phyloP scores from a whole-genome alignment of 1,140 invertebrate species.

The Scaptomyza pallida region DNA sequence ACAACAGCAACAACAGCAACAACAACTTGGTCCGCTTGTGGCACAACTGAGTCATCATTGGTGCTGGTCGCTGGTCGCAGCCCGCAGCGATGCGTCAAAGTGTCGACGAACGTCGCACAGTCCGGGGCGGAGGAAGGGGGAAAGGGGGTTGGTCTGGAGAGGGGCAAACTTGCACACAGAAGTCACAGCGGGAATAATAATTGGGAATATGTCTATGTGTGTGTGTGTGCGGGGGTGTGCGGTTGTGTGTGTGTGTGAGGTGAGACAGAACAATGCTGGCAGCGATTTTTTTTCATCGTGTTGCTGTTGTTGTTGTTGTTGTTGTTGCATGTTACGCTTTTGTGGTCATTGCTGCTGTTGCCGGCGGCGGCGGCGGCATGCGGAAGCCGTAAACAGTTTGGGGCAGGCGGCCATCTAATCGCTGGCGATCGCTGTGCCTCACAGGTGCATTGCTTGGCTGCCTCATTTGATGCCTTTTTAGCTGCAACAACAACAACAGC shows the following conservation, averaged over 20 bases:
- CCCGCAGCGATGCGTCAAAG: conserved; percentile 75
- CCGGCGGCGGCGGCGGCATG: conserved; percentile 33
- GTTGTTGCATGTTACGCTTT: conserved; percentile 66
- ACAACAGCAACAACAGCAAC: neutral
- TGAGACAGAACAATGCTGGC: too few species aligned
- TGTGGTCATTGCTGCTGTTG: conserved; percentile 49
- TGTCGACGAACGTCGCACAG: conserved; percentile 80
- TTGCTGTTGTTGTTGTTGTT: conserved; percentile 49
- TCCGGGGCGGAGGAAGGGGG: conserved; percentile 4
- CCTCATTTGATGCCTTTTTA: conserved; percentile 52
- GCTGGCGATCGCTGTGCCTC: conserved; percentile 40
- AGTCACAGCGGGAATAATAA: conserved; percentile 7
- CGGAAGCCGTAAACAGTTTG: conserved; percentile 72
- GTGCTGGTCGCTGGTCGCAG: conserved; percentile 22
- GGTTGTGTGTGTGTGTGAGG: neutral
- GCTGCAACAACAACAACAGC: conserved; percentile 42
- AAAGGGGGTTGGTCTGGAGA: too few species aligned
- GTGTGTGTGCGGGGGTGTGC: neutral
- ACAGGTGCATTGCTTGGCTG: conserved; percentile 65
- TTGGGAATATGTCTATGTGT: neutral
- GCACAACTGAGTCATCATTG: conserved; percentile 25
- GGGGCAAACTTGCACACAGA: neutral
- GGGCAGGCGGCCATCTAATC: conserved; percentile 53
- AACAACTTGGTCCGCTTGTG: neutral
- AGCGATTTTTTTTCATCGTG: too few species aligned